Conservation (phyloP, 2,888 invertebrate species). For the Oxystoma pomonae region DNA sequence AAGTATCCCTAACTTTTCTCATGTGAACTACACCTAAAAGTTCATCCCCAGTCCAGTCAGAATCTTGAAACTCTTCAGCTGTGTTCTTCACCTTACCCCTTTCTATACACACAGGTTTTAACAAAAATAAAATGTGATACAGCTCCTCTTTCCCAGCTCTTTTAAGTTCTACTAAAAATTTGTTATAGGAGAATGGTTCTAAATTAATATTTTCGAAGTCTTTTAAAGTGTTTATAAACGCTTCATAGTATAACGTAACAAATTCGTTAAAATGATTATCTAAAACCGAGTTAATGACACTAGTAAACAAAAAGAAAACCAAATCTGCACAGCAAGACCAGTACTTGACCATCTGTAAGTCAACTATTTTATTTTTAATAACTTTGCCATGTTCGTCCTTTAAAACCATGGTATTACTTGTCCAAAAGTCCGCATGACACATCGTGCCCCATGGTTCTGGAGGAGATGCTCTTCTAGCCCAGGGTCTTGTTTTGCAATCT, state of each 20-base stretch:
- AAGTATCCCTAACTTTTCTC: background rate
- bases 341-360: slow-evolving; percentile 55
- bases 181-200: slow-evolving; percentile 1
- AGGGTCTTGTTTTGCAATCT: slow-evolving; percentile 26
- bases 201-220: background rate
- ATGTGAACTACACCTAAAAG: background rate
- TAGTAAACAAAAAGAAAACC: slow-evolving; percentile 53
- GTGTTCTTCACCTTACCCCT: background rate
- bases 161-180: background rate
- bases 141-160: background rate
- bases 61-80: slow-evolving; percentile 1
- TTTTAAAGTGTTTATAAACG: background rate
- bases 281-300: slow-evolving; percentile 47
- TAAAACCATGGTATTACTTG: slow-evolving; percentile 56
- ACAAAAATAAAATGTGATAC: background rate
- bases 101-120: background rate
- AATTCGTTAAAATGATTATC: slow-evolving; percentile 49
- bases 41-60: background rate
- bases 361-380: slow-evolving; percentile 53
- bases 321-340: slow-evolving; percentile 52
- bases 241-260: slow-evolving; percentile 47
- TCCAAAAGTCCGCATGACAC: slow-evolving; percentile 58
- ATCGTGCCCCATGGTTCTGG: slow-evolving; percentile 51
- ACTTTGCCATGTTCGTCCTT: slow-evolving; percentile 47
- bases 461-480: slow-evolving; percentile 33